These are phyloP conservation scores for Ptychochromis oligacanthus DNA, from an alignment of 2,113 vertebrate species.

Conservation along the genomic window DNA sequence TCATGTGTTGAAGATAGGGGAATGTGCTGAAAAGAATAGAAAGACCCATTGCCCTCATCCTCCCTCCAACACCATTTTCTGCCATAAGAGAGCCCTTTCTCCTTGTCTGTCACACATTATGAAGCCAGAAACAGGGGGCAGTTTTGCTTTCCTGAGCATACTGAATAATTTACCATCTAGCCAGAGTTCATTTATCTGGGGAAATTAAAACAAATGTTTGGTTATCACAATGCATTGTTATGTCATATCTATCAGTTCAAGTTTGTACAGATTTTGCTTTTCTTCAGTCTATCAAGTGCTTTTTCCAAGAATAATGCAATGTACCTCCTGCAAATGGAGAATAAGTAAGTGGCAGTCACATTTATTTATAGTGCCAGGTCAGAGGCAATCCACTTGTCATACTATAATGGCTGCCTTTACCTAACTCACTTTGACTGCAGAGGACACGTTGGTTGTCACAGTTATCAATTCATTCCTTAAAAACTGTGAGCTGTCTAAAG, in stretches of 20 bases:
- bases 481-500: slow-evolving; percentile 35
- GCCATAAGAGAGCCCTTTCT: slow-evolving; percentile 29
- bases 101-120: slow-evolving; percentile 62
- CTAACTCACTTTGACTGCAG: slow-evolving; percentile 47
- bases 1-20: slow-evolving; percentile 64
- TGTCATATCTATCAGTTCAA: not conserved
- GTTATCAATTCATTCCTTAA: slow-evolving; percentile 29
- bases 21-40: slow-evolving; percentile 65
- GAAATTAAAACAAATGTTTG: slow-evolving; percentile 44
- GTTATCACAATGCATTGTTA: not conserved
- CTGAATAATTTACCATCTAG: slow-evolving; percentile 54
- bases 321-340: slow-evolving; percentile 21
- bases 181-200: slow-evolving; percentile 17
- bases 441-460: slow-evolving; percentile 29
- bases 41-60: slow-evolving; percentile 44
- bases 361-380: slow-evolving; percentile 41
- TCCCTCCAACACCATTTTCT: slow-evolving; percentile 56
- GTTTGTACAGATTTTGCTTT: not conserved
- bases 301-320: slow-evolving; percentile 14
- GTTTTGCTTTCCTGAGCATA: slow-evolving; percentile 19
- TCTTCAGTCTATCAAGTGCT: not conserved
- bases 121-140: slow-evolving; percentile 48
- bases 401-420: slow-evolving; percentile 18
- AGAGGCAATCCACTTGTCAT: slow-evolving; percentile 30
- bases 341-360: slow-evolving; percentile 23